Conservation (phyloP, 2,113 vertebrate species). For the Amphilophus citrinellus region DNA sequence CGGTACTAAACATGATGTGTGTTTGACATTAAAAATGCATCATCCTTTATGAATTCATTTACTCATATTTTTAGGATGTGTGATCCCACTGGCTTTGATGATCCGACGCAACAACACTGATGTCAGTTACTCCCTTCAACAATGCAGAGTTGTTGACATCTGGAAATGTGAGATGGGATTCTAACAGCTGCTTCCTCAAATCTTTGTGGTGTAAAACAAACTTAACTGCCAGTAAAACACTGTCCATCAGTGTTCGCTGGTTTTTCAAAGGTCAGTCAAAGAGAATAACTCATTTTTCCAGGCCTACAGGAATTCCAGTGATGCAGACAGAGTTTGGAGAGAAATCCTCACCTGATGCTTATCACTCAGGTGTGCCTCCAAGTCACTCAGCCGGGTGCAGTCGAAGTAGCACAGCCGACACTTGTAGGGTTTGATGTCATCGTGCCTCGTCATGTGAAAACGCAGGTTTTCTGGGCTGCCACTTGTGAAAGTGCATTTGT, state of each 20-base stretch:
- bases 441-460: conserved; percentile 56
- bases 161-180: background rate
- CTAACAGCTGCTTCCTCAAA: background rate
- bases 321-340: background rate
- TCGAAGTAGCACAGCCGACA: conserved; percentile 77
- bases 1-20: background rate
- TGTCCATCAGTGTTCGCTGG: background rate
- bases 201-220: background rate
- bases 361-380: conserved; percentile 74
- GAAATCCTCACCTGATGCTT: conserved; percentile 72
- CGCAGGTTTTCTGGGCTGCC: conserved; percentile 54
- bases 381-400: conserved; percentile 57
- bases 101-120: no score
- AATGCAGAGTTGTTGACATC: background rate
- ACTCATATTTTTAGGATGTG: background rate
- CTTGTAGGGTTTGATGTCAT: conserved; percentile 64
- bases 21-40: background rate
- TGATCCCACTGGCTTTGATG: background rate
- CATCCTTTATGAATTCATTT: background rate
- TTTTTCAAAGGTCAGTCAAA: background rate
- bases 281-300: background rate
- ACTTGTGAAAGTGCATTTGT: conserved; percentile 70
- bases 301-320: conserved; percentile 6
- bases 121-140: background rate
- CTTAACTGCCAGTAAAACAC: no score